A percentile compares a stretch with the other conserved stretches of the same genome.
Evolutionary conservation across 2,113 vertebrate species (phyloP).

Genomic region (Candoia aspera): DNA sequence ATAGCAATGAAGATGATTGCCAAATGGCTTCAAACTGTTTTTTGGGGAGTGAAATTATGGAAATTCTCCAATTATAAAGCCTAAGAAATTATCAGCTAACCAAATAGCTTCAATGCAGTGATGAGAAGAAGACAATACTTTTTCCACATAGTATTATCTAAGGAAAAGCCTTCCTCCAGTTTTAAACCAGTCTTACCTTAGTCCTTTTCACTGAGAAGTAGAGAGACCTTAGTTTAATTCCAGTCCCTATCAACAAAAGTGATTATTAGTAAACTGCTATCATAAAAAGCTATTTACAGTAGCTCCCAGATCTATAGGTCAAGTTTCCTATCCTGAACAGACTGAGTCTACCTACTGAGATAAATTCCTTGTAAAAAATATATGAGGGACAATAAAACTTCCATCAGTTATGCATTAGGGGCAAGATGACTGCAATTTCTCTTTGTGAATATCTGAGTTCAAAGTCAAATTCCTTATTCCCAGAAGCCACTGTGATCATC

Average conservation of each 20-base stretch:
- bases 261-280: constrained; percentile 43
- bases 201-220: constrained; percentile 40
- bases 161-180: constrained; percentile 36
- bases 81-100: constrained; percentile 43
- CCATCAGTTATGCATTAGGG: constrained; percentile 66
- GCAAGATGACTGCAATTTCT: constrained; percentile 75
- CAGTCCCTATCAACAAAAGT: constrained; percentile 48
- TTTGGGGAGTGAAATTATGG: background rate
- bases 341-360: constrained; percentile 68
- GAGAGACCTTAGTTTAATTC: constrained; percentile 53
- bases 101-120: background rate
- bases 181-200: constrained; percentile 45
- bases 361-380: constrained; percentile 64
- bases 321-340: constrained; percentile 58
- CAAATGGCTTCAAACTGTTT: background rate
- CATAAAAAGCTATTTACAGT: constrained; percentile 53
- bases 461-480: constrained; percentile 62
- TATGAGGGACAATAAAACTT: constrained; percentile 73
- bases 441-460: constrained; percentile 63
- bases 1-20: background rate
- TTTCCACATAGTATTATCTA: constrained; percentile 24
- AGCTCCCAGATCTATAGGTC: constrained; percentile 57
- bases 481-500: background rate
- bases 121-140: constrained; percentile 22
- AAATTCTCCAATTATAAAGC: background rate